Base-by-base conservation (phyloP, 2,888 invertebrate species). In the Luperina testacea region DNA sequence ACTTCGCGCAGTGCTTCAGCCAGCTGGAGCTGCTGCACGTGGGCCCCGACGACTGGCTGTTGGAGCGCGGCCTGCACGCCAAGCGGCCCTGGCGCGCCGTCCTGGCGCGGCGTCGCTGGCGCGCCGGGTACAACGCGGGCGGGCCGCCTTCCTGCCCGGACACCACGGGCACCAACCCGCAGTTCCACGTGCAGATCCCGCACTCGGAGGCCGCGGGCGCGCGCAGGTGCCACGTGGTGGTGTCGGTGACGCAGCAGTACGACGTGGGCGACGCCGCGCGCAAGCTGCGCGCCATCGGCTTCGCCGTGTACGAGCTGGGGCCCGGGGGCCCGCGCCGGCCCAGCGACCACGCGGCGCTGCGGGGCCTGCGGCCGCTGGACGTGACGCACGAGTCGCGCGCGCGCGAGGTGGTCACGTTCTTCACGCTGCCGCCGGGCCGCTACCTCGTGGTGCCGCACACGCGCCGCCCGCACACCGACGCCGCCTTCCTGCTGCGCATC, bases 31-130 rank as follows among this genome's bases (percentile, higher is more conserved):
- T 98, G 90, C 98, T 98, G 86, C 98, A 98, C 93, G 97, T 98
- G 85, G 98, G 98, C 17, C 98, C 98, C 24, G 98, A 98, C 92
- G 98, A 98, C 93, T 98, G 98, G 98, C 97, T 98, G 97, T 94
- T 97, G 88, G 98, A 98, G 93, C 97, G 97, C 32, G 97, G 97
- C 59, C 96, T 98, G 87, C 98, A 97, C 92, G 97, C 71, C 87
- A 97, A 97, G 90, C 97, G 97, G 91, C 98, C 98, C 42, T 98
- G 98, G 98, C 95, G 98, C 84, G 98, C 98, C 73, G 78, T 94
- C 97, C 91, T 97, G 98, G 98, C 95, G 97, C 87, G 98, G 87
- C 94, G 98, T 86, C 94, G 98, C 91, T 97, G 98, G 98, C 94
- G 98, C 84, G 94, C 96, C 84, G 97, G 98, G 32, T 98, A 98